Evolutionary conservation across 2,113 vertebrate genomes (phyloP).

Genomic region (Alces alces): DNA sequence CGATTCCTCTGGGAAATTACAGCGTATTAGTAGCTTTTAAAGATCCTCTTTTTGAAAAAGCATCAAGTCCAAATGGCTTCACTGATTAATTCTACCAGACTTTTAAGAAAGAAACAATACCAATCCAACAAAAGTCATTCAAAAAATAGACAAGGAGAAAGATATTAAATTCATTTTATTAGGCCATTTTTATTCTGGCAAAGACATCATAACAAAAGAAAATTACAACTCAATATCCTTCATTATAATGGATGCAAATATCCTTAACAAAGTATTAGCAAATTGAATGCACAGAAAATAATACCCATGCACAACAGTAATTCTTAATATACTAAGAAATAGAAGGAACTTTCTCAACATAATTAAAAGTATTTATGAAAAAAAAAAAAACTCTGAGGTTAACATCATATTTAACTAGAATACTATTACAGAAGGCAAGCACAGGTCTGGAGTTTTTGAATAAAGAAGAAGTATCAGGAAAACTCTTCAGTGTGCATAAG

Average conservation of each 20-base stretch:
- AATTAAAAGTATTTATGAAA: background rate
- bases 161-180: background rate
- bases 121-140: background rate
- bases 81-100: background rate
- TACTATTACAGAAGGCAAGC: background rate
- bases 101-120: background rate
- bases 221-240: background rate
- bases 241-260: background rate
- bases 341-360: background rate
- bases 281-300: background rate
- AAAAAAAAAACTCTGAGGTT: background rate
- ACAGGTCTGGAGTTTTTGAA: background rate
- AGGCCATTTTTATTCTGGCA: background rate
- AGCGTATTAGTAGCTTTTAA: background rate
- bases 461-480: background rate
- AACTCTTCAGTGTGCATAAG: background rate
- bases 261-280: background rate
- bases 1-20: too few species aligned
- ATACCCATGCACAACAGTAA: background rate
- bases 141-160: background rate
- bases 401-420: background rate
- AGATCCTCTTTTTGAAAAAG: background rate
- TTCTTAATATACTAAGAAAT: background rate
- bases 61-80: background rate
- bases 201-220: background rate